phyloP scores from a whole-genome alignment of 2,888 invertebrate species.

The Ceramica pisi region DNA sequence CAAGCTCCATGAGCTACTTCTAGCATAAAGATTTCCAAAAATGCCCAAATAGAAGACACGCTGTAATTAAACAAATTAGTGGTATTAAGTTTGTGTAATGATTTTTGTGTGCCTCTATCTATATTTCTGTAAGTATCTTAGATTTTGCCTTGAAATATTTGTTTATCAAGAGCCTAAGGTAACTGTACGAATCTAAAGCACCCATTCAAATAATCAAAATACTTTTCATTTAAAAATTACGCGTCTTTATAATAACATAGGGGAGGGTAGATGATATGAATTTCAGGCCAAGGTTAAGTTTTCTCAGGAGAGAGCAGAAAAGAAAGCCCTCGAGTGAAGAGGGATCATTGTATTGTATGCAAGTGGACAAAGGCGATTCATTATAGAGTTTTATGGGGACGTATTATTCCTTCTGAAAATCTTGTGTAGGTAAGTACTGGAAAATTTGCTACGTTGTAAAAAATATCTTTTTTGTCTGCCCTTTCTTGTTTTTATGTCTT shows the following conservation, averaged over 20 bases:
- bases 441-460: background rate
- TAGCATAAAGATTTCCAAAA: too few species aligned
- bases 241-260: conserved; percentile 1
- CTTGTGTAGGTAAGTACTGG: background rate
- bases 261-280: conserved; percentile 14
- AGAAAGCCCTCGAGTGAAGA: conserved; percentile 41
- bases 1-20: too few species aligned
- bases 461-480: background rate
- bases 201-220: conserved; percentile 2
- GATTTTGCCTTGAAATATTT: too few species aligned
- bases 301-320: conserved; percentile 29
- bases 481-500: too few species aligned
- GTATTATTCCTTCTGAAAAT: conserved; percentile 32
- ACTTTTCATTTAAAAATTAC: background rate
- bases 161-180: too few species aligned
- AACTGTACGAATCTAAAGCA: background rate
- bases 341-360: conserved; percentile 49
- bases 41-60: too few species aligned
- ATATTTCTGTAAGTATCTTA: too few species aligned
- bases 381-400: conserved; percentile 31
- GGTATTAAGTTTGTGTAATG: too few species aligned
- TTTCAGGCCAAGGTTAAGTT: conserved; percentile 42
- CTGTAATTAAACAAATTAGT: too few species aligned
- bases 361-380: conserved; percentile 52
- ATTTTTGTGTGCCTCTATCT: too few species aligned